Evolutionary conservation across 2,888 invertebrate genomes (phyloP), one percentile per base, ranked within the genome.

Genomic region (Andrena hattorfiana): DNA sequence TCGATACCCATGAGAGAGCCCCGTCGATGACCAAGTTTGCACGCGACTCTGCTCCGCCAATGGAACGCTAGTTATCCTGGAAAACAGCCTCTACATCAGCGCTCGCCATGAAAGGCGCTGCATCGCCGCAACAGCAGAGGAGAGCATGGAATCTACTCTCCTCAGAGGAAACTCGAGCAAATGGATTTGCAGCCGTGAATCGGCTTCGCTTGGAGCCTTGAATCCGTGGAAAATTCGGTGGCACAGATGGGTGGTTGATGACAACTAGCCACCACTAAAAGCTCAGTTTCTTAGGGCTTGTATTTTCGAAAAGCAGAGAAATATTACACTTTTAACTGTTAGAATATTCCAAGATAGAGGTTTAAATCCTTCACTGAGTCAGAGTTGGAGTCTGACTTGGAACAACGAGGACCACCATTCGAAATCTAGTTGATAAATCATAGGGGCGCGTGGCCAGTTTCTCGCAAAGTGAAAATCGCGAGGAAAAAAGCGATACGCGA

Each of bases 1-100:
- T 90, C 89, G 93, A 93, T 93, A 93, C 92, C 91, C 93, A 92
- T 93, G 93, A 91, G 93, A 91, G 93, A 93, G 91, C 89, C 84
- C 85, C 82, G 51, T 82, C 67, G 81, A 81, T 72, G 69, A 59
- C 60, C 70, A 73, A 83, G 73, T 84, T 85, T 69, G 62, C 59
- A 32, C 77, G 64, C 63, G 72, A 26, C 54, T 28, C 13, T 62
- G 30, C 20, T 23, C 69, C 13, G 51, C 30, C 60, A 54, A 30
- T 32, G 32, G 62, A 74, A 62, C 67, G 67, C 62, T n/a, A 30
- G 48, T 62, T 67, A 66, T 66, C 32, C 59, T 56, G 56, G 35
- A 68, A 35, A 16, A 62, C 7, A 48, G 30, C n/a, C 42, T 42
- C 13, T 23, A 7, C 16, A 72, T 72, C 63, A 32, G 32, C 49